Conservation (phyloP, 2,888 invertebrate genomes). For the Cheilosia urbana region DNA sequence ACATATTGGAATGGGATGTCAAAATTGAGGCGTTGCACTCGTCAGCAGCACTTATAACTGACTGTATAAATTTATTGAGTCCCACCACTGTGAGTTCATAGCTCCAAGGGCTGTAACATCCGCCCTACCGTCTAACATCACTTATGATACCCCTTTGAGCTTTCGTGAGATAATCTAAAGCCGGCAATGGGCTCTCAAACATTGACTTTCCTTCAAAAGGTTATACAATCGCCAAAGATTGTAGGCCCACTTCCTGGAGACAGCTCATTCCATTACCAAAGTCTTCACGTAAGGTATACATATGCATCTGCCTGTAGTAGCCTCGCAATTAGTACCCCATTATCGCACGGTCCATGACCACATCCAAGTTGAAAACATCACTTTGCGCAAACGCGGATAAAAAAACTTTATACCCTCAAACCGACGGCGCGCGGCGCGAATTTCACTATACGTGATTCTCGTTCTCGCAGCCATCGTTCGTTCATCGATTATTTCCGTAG, state of each 20-base stretch:
- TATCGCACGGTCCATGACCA: constrained; percentile 8
- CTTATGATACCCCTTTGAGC: too few relatives aligned
- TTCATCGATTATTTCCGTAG: constrained; percentile 50
- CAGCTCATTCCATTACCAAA: not conserved
- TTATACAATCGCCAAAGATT: not conserved
- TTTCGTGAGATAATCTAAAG: too few relatives aligned
- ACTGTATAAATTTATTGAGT: too few relatives aligned
- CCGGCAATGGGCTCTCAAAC: too few relatives aligned
- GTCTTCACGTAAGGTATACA: not conserved
- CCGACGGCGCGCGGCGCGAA: constrained; percentile 17
- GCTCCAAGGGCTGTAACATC: too few relatives aligned
- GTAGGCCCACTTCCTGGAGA: not conserved
- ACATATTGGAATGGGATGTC: too few relatives aligned
- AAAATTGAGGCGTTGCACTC: too few relatives aligned
- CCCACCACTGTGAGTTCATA: too few relatives aligned
- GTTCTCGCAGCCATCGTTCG: constrained; percentile 31
- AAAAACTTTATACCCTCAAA: not conserved
- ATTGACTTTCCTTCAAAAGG: too few relatives aligned
- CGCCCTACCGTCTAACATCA: too few relatives aligned
- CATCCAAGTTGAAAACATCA: not conserved
- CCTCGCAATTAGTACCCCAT: constrained; percentile 17
- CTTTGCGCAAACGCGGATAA: not conserved
- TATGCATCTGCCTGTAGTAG: not conserved
- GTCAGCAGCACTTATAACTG: too few relatives aligned
- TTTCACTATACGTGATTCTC: constrained; percentile 46